Conservation (phyloP, 2,888 invertebrate genomes). For the Ormyrus labotus region DNA sequence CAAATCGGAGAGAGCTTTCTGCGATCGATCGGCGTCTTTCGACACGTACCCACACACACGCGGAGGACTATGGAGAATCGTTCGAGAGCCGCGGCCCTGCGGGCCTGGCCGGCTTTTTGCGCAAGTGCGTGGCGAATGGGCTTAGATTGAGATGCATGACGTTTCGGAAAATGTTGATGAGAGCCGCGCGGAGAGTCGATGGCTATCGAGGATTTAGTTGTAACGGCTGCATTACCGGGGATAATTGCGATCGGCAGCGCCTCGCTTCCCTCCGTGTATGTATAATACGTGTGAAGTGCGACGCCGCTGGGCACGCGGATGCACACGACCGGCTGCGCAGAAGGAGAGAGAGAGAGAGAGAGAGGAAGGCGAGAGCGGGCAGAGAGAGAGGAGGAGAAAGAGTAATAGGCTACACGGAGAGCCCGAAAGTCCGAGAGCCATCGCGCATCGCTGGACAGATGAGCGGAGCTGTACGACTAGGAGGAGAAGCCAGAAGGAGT, state of each 20-base stretch:
- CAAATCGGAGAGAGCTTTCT: constrained; percentile 21
- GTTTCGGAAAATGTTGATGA: constrained; percentile 59
- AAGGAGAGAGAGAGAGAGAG: not conserved
- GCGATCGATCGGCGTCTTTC: constrained; percentile 23
- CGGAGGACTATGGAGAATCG: constrained; percentile 41
- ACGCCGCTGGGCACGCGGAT: constrained; percentile 31
- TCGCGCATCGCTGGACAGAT: constrained; percentile 5
- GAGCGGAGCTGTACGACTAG: not conserved
- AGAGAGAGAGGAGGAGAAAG: not conserved
- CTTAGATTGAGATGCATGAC: constrained; percentile 58
- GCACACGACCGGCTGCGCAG: not conserved
- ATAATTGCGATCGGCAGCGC: no score
- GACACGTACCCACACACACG: not conserved
- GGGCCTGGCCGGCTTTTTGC: not conserved
- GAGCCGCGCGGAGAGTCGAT: constrained; percentile 31
- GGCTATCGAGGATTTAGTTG: constrained; percentile 49
- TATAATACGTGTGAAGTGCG: not conserved
- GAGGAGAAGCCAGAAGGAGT: not conserved
- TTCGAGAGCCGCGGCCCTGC: constrained; percentile 31
- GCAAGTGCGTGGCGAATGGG: constrained; percentile 53
- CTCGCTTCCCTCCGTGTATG: constrained; percentile 2
- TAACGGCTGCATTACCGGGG: constrained; percentile 8
- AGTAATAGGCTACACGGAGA: constrained; percentile 5
- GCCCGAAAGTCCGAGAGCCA: not conserved
- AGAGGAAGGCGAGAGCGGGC: no score